phyloP scores from a whole-genome alignment of 2,797 vertebrate species.

The Champsocephalus esox region DNA sequence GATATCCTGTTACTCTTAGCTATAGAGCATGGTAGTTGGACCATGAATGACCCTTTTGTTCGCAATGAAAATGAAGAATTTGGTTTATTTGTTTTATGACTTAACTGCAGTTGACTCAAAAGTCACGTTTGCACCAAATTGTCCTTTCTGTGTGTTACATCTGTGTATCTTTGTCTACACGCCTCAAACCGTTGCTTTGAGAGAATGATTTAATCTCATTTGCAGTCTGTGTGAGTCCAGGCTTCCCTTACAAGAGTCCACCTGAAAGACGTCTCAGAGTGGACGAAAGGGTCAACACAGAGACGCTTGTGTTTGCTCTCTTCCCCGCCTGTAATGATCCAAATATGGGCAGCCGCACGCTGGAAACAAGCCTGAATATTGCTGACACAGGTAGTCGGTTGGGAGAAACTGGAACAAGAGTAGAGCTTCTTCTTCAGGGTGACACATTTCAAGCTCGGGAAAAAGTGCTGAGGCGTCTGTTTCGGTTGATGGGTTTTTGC shows the following conservation, averaged over 20 bases:
- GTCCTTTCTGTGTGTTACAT: conserved; percentile 2
- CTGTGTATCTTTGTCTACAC: conserved; percentile 8
- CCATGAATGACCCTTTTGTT: conserved; percentile 48
- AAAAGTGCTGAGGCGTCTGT: conserved; percentile 68
- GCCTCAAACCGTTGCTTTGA: background rate
- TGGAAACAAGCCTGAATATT: conserved; percentile 60
- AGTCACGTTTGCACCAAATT: background rate
- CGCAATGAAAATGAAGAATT: background rate
- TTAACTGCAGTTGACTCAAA: background rate
- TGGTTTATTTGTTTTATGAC: conserved; percentile 2
- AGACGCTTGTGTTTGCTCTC: conserved; percentile 64
- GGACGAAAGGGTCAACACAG: conserved; percentile 58
- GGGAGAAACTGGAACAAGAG: conserved; percentile 43
- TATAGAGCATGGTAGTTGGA: background rate
- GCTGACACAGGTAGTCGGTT: conserved; percentile 62
- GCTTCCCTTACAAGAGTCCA: conserved; percentile 44
- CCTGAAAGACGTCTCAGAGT: conserved; percentile 71
- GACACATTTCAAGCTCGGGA: conserved; percentile 69
- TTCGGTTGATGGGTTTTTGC: conserved; percentile 34
- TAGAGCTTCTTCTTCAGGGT: conserved; percentile 68
- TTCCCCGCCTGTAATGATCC: conserved; percentile 43
- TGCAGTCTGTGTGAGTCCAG: conserved; percentile 45
- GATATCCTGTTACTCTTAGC: conserved; percentile 21
- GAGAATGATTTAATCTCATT: conserved; percentile 46
- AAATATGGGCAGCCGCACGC: conserved; percentile 58